Evolutionary conservation across 2,888 invertebrate species (phyloP).

Genomic region (Drosophila anomalata): DNA sequence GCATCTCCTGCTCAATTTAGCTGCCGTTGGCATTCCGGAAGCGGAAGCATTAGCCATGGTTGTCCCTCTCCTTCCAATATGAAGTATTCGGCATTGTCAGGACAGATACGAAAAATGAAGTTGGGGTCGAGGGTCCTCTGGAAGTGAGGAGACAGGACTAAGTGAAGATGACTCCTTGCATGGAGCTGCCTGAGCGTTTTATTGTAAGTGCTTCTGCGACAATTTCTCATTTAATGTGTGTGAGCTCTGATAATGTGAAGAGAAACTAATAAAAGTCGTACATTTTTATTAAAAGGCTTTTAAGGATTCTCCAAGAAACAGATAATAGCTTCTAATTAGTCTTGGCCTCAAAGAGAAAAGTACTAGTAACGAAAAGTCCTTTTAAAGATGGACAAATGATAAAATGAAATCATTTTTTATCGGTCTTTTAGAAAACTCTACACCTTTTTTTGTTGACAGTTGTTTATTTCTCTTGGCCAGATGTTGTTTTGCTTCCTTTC

Average conservation of each 20-base stretch:
- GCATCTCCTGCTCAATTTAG: slow-evolving; percentile 8
- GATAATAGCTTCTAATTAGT: neutral
- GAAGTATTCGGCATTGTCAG: slow-evolving; percentile 21
- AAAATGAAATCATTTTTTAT: neutral
- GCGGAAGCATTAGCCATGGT: slow-evolving; percentile 41
- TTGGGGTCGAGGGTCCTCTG: neutral
- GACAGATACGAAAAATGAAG: neutral
- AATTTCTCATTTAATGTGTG: slow-evolving; percentile 54
- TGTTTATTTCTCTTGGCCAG: neutral
- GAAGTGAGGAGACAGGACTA: neutral
- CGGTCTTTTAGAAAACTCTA: neutral
- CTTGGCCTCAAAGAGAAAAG: neutral
- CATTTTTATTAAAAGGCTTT: neutral
- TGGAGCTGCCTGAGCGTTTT: slow-evolving; percentile 55
- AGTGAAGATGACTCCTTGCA: slow-evolving; percentile 42
- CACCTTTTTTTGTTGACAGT: neutral
- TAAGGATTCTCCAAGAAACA: neutral
- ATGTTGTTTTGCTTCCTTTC: neutral
- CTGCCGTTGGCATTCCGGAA: slow-evolving; percentile 28
- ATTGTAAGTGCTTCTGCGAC: slow-evolving; percentile 63
- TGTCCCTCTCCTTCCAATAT: slow-evolving; percentile 6
- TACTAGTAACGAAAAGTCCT: neutral
- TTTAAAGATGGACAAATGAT: neutral
- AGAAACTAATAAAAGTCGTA: neutral
- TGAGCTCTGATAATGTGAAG: slow-evolving; percentile 9